Base-by-base conservation (phyloP, 2,888 invertebrate genomes). In the Drosophila vallismaia region DNA sequence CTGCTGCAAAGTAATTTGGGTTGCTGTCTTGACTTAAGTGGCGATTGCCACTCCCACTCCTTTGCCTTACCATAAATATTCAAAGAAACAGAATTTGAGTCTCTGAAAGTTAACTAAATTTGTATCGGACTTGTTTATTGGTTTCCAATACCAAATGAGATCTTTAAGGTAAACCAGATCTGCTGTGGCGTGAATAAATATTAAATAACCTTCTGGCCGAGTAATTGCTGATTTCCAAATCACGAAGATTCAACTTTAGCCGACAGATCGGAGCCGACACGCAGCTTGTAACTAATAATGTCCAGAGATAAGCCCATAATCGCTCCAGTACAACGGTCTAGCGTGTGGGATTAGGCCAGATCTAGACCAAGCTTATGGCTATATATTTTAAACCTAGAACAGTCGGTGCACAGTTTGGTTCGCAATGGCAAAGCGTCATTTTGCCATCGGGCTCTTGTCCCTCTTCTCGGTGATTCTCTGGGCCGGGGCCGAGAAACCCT, bases 1-100 rank as follows among this genome's bases (percentile, higher is more conserved):
- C 67, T 69, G 49, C 68, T 70, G 52, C 67, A 69, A 80, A 86
- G 67, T 84, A 86, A 80, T 72, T 84, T 80, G 75, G 68, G 68
- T 46, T 75, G 80, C 87, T 68, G 75, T 74, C 87, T 75, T 81
- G 73, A 73, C 78, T 86, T 77, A 58, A 56, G 63, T 57, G 12
- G 24, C 48, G 54, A 9, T 24, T 9, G 42, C 42, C 42, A 10
- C 38, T 38, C 33, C 33, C 33, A 8, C 8, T 14, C 40, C 2
- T 7, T 6, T 2, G 12, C 14, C 19, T 8, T 7, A 3, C 40
- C 19, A 42, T 42, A 42, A 42, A 42, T 42, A 42, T 42, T 42
- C 40, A 14, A 42, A 7, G 40, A 42, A 42, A 19, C 40, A 42
- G 40, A 42, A 12, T 8, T 42, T 42, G 19, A 42, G 40, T 42